Percentiles rank a stretch among this genome's conserved stretches.
Evolutionary conservation across 2,888 invertebrate species (phyloP).

Genomic region (Nomada fabriciana): DNA sequence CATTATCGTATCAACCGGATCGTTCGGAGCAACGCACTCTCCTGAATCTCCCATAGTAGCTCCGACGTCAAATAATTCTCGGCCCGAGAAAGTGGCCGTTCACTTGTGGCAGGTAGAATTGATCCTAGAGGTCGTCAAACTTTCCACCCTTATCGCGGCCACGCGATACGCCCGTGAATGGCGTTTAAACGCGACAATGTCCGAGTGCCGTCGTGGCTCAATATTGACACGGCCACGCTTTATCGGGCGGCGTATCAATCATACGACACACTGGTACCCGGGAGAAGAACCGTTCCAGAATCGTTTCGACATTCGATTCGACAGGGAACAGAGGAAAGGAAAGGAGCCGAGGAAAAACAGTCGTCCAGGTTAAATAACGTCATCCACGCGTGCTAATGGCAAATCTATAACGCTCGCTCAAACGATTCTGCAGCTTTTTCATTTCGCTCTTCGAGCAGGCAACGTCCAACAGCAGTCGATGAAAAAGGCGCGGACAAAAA

Average conservation of each 20-base stretch:
- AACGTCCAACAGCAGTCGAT: no score
- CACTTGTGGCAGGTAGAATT: slow-evolving; percentile 15
- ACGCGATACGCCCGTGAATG: slow-evolving; percentile 45
- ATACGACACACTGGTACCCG: slow-evolving; percentile 12
- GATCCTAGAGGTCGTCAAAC: slow-evolving; percentile 61
- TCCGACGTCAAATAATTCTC: background rate
- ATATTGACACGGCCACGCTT: slow-evolving; percentile 66
- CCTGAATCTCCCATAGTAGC: background rate
- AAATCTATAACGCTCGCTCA: slow-evolving; percentile 66
- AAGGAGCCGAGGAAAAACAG: slow-evolving; percentile 2
- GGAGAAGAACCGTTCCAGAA: slow-evolving; percentile 45
- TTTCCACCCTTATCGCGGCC: slow-evolving; percentile 55
- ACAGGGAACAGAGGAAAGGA: slow-evolving; percentile 26
- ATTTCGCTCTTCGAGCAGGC: background rate
- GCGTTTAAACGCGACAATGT: slow-evolving; percentile 53
- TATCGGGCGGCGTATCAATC: slow-evolving; percentile 54
- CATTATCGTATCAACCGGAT: slow-evolving; percentile 37
- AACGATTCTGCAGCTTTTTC: slow-evolving; percentile 32
- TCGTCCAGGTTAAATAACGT: slow-evolving; percentile 62
- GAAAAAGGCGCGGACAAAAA: background rate
- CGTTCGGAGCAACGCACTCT: slow-evolving; percentile 1
- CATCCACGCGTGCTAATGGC: slow-evolving; percentile 64
- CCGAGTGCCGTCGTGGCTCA: slow-evolving; percentile 55
- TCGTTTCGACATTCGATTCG: slow-evolving; percentile 10
- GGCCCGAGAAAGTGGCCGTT: background rate